Evolutionary conservation across 2,888 invertebrate genomes (phyloP), one percentile per base, ranked within the genome.

Genomic region (Venusia cambrica): DNA sequence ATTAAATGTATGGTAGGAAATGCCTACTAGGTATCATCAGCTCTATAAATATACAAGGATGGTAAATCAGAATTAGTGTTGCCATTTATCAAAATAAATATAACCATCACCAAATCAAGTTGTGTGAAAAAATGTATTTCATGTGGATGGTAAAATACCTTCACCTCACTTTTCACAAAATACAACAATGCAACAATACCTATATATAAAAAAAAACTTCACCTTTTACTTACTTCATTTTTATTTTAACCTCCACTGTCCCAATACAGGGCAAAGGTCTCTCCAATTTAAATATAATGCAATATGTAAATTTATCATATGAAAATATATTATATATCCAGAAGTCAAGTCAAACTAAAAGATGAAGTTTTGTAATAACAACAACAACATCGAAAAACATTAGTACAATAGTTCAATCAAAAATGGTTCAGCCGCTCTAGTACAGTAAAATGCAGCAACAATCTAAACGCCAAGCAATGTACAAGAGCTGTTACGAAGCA

Each of bases 381-480:
- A 38, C n/a, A 20, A 40, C 30, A 45, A 46, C 42, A 39, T 53
- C 56, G 47, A 39, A 48, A 47, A 42, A 42, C 38, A 16, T 38
- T 18, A 37, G 16, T 33, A 39, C 33, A 46, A 40, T 45, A 40
- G 18, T 20, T 30, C 39, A 44, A 53, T 44, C 47, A 53, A 55
- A 52, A 50, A 51, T 43, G 57, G 35, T 48, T 37, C 46, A 48
- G 49, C 36, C 24, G 19, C 16, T 25, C 17, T 31, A 13, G 13
- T 25, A 18, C 2, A 48, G 47, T 59, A 55, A 53, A 64, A 75
- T 70, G 72, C 74, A 69, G 57, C 59, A 64, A 58, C 53, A 58
- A 46, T 39, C 44, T 32, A 45, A 57, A 62, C 60, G 66, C 62
- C 75, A 78, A 76, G 76, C 78, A 58, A 62, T 73, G 63, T 53